Evolutionary conservation across 1,140 invertebrate species (phyloP).

Genomic region (Calosoma granatense): DNA sequence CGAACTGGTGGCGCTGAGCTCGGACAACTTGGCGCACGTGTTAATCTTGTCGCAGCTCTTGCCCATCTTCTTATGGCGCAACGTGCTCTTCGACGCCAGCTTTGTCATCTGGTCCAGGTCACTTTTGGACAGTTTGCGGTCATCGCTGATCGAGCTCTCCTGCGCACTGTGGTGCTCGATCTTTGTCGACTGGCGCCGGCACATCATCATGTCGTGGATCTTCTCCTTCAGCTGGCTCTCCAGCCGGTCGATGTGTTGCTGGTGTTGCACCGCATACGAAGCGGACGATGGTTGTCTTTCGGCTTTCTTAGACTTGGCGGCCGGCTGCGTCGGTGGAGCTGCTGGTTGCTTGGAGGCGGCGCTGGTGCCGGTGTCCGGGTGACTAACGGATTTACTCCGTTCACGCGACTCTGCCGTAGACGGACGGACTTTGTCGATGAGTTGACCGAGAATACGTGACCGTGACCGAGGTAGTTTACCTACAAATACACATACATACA

Average conservation of each 20-base stretch:
- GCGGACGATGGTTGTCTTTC: not conserved
- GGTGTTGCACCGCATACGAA: not conserved
- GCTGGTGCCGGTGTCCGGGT: slow-evolving; percentile 29
- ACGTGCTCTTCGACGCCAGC: slow-evolving; percentile 23
- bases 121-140: slow-evolving; percentile 28
- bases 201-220: slow-evolving; percentile 35
- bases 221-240: slow-evolving; percentile 40
- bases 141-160: slow-evolving; percentile 16
- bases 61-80: slow-evolving; percentile 30
- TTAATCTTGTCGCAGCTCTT: slow-evolving; percentile 35
- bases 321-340: slow-evolving; percentile 24
- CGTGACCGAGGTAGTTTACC: slow-evolving; percentile 32
- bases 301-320: slow-evolving; percentile 27
- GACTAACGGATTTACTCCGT: slow-evolving; percentile 40
- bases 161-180: not conserved
- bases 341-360: slow-evolving; percentile 28
- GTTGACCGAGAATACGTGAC: slow-evolving; percentile 29
- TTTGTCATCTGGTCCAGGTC: slow-evolving; percentile 26
- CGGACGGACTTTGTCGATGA: slow-evolving; percentile 26
- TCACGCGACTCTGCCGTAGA: slow-evolving; percentile 30
- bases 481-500: too few species aligned
- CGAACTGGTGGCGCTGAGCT: slow-evolving; percentile 11
- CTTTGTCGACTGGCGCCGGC: slow-evolving; percentile 23
- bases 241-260: slow-evolving; percentile 34
- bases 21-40: slow-evolving; percentile 14